Base-by-base conservation (phyloP, 2,888 invertebrate species). In the Watsonalla binaria region DNA sequence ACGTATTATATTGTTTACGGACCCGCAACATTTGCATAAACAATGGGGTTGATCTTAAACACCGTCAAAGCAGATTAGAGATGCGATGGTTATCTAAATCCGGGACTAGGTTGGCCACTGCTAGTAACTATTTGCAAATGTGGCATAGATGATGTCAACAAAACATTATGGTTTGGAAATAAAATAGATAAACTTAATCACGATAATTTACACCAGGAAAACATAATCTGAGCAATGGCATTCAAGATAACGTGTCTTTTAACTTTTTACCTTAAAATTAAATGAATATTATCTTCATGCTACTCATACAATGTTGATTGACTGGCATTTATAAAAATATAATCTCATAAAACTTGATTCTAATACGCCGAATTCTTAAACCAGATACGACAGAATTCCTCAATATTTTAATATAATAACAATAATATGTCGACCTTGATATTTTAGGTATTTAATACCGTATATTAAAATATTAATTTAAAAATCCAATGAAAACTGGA, bases 41-140 rank as follows among this genome's bases (percentile, higher is more conserved):
- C 67, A 69, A 72, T 69, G 62, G 66, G 62, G 57, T 68, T 37
- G 37, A 37, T 79, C 73, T 75, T 73, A 72, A 74, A 72, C 72
- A 73, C 63, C 66, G 72, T 71, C 72, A 67, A 70, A 60, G 65
- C 65, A 66, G 69, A 76, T 78, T 75, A 65, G 72, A 72, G 72
- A 72, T 69, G 68, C 75, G 78, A 80, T 80, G 70, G 65, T 67
- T 74, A 78, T 76, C 76, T 65, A 59, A 61, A 65, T 52, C 60
- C 62, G 61, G 64, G 69, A 69, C 71, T 60, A 74, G 67, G 70
- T 75, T 67, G 78, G 80, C 76, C 80, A 79, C 70, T 72, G 71
- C 63, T 67, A 66, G 66, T 63, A 74, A 71, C 69, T 70, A 71
- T 75, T 68, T 8, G 69, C 68, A 72, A 72, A 68, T 71, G 74